These are phyloP conservation scores for Aphelenchoides besseyi DNA, from an alignment of 1,140 invertebrate species.

Conservation along the genomic window DNA sequence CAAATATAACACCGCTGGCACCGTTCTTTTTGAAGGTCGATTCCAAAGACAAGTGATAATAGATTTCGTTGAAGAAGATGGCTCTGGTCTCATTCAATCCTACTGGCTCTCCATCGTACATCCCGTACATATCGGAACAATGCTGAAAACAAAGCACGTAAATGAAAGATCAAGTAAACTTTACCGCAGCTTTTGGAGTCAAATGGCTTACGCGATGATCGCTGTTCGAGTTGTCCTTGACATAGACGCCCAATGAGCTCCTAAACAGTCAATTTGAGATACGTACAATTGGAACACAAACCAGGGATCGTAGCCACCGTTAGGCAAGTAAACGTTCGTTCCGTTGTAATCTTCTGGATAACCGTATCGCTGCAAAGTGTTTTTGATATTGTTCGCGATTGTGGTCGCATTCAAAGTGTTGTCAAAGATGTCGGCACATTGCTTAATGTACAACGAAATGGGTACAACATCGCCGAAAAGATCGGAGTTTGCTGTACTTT, in stretches of 20 bases:
- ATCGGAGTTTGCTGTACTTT: constrained; percentile 25
- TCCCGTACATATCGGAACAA: constrained; percentile 55
- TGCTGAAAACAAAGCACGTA: too few relatives aligned
- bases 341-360: constrained; percentile 24
- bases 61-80: too few relatives aligned
- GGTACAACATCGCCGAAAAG: constrained; percentile 26
- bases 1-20: too few relatives aligned
- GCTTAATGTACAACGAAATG: constrained; percentile 24
- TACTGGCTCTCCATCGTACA: too few relatives aligned
- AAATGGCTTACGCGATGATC: not conserved
- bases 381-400: not conserved
- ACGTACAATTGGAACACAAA: constrained; percentile 11
- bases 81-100: too few relatives aligned
- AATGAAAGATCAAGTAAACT: too few relatives aligned
- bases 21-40: too few relatives aligned
- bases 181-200: constrained; percentile 24
- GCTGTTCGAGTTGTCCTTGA: not conserved
- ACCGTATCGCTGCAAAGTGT: constrained; percentile 23
- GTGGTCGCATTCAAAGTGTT: not conserved
- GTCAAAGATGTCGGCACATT: constrained; percentile 19
- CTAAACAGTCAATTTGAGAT: not conserved
- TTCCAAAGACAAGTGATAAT: too few relatives aligned
- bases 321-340: constrained; percentile 55
- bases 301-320: constrained; percentile 56
- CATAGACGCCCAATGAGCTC: not conserved